Conservation (phyloP, 2,888 invertebrate species). For the Athetis lepigone region DNA sequence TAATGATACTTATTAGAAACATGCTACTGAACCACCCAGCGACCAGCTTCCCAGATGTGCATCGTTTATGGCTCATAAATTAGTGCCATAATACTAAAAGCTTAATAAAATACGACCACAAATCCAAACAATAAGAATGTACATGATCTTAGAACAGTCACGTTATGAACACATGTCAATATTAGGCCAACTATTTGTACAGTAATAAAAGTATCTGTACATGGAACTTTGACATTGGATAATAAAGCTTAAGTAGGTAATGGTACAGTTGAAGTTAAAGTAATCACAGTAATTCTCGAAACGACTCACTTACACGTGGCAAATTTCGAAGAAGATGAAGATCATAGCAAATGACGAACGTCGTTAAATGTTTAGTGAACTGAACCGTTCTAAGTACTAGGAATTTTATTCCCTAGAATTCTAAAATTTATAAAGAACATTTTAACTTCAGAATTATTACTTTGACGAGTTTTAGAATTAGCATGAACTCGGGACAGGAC, state of each 20-base stretch:
- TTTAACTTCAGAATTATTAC: background rate
- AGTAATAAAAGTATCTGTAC: slow-evolving; percentile 57
- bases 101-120: slow-evolving; percentile 66
- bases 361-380: slow-evolving; percentile 22
- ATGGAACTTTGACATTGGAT: slow-evolving; percentile 14
- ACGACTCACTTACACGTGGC: slow-evolving; percentile 50
- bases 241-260: slow-evolving; percentile 23
- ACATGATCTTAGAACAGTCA: slow-evolving; percentile 58
- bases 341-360: slow-evolving; percentile 25
- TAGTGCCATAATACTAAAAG: slow-evolving; percentile 66
- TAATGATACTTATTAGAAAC: slow-evolving; percentile 53
- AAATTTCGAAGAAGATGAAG: slow-evolving; percentile 42
- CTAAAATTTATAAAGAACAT: background rate
- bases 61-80: slow-evolving; percentile 64
- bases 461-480: background rate
- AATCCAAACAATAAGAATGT: slow-evolving; percentile 65
- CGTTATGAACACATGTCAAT: slow-evolving; percentile 67
- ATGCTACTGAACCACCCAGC: slow-evolving; percentile 57
- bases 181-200: slow-evolving; percentile 61
- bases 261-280: slow-evolving; percentile 20
- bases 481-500: slow-evolving; percentile 3
- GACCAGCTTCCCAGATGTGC: slow-evolving; percentile 61
- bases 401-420: background rate
- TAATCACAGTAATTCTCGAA: slow-evolving; percentile 11
- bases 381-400: background rate